Evolutionary conservation across 2,113 vertebrate species (phyloP).

Genomic region (Cryptomyrus ogoouensis): DNA sequence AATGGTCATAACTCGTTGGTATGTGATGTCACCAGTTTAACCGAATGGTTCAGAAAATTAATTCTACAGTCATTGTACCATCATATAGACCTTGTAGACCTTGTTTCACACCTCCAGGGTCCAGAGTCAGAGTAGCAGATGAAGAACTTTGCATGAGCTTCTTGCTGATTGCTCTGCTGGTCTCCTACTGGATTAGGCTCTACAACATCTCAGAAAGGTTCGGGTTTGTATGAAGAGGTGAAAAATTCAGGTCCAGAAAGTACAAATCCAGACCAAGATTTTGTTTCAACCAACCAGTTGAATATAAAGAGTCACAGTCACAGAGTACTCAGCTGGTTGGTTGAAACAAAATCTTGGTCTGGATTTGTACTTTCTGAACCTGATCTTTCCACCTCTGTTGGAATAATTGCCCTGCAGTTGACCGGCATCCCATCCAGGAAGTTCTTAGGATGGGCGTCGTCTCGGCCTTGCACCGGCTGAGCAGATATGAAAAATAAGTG

Average conservation of each 20-base stretch:
- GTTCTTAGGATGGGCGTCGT: background rate
- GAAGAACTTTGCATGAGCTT: background rate
- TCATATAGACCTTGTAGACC: background rate
- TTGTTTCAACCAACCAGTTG: background rate
- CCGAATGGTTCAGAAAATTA: background rate
- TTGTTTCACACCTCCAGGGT: background rate
- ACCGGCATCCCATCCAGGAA: background rate
- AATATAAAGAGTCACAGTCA: background rate
- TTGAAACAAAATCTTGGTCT: background rate
- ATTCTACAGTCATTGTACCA: background rate
- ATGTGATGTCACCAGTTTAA: background rate
- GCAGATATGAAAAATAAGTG: background rate
- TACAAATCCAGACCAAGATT: background rate
- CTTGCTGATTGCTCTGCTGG: background rate
- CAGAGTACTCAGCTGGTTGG: background rate
- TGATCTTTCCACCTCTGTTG: background rate
- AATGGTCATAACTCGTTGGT: background rate
- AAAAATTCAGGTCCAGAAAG: background rate
- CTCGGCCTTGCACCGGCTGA: background rate
- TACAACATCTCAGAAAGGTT: background rate
- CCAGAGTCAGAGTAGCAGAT: background rate
- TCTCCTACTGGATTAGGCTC: background rate
- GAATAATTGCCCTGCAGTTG: background rate
- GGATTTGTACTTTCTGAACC: background rate
- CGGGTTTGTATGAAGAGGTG: background rate